These are phyloP conservation scores for Sebastes variabilis DNA, from an alignment of 2,797 vertebrate genomes.

Conservation along the genomic window DNA sequence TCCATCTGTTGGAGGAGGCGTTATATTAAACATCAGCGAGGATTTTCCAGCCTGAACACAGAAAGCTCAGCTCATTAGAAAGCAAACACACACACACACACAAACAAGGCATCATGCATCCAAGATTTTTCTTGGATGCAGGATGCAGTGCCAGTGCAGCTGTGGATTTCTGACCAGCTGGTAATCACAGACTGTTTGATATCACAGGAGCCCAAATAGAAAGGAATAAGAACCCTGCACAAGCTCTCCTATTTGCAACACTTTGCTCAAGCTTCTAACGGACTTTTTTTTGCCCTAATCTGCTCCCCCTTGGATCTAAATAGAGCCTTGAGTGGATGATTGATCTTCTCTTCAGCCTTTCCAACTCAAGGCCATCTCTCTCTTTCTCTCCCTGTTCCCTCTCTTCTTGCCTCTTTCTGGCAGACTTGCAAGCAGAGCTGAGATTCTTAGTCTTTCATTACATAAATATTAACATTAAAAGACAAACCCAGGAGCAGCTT, in stretches of 20 bases:
- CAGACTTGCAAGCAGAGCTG: conserved; percentile 22
- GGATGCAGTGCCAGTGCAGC: conserved; percentile 27
- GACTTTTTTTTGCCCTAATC: not conserved
- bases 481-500: conserved; percentile 49
- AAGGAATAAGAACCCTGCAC: not conserved
- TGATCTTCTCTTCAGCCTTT: conserved; percentile 25
- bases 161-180: conserved; percentile 31
- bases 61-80: conserved; percentile 35
- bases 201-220: not conserved
- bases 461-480: conserved; percentile 66
- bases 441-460: conserved; percentile 42
- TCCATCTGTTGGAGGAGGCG: conserved; percentile 43
- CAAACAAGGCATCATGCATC: not conserved
- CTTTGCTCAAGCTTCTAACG: not conserved
- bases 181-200: conserved; percentile 10
- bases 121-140: conserved; percentile 25
- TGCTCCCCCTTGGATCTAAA: conserved; percentile 3
- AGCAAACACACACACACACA: conserved; percentile 31
- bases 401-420: conserved; percentile 18
- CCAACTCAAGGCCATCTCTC: not conserved
- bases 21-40: conserved; percentile 6
- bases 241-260: not conserved
- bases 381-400: not conserved
- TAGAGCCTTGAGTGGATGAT: conserved; percentile 2
- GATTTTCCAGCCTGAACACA: conserved; percentile 13